phyloP scores from a whole-genome alignment of 2,113 vertebrate species.

The Sphaerodactylus townsendi region DNA sequence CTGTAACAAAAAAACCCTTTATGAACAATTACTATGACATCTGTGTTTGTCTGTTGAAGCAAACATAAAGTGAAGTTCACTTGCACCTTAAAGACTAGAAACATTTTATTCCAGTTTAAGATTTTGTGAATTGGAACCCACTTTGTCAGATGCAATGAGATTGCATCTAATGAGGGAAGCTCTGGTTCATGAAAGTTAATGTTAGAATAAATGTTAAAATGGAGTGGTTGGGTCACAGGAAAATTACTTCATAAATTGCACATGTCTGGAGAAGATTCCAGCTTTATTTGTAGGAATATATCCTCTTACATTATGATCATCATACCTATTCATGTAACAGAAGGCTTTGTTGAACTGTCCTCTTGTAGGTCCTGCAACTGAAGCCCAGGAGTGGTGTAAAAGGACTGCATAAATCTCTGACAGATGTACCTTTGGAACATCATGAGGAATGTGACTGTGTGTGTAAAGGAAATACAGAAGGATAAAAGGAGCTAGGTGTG shows the following conservation, averaged over 20 bases:
- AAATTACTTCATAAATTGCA: background rate
- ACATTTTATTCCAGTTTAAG: no score
- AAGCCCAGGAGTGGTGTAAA: slow-evolving; percentile 84
- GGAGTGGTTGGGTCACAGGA: background rate
- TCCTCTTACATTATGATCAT: background rate
- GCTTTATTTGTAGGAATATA: background rate
- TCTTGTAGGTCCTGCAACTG: slow-evolving; percentile 88
- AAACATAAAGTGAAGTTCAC: no score
- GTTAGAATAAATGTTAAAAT: background rate
- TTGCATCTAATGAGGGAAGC: no score
- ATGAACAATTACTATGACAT: background rate
- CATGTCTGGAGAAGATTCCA: background rate
- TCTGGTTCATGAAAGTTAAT: no score
- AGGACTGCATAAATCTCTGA: slow-evolving; percentile 90
- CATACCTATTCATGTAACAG: slow-evolving; percentile 4
- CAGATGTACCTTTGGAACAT: slow-evolving; percentile 93
- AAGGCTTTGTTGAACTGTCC: slow-evolving; percentile 38
- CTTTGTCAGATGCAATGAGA: no score
- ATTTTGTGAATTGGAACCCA: no score
- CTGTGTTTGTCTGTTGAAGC: background rate
- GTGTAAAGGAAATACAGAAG: slow-evolving; percentile 87
- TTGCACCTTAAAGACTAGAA: no score
- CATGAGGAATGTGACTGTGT: slow-evolving; percentile 94
- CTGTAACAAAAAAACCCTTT: background rate
- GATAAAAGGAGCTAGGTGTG: slow-evolving; percentile 62